Evolutionary conservation across 2,113 vertebrate species (phyloP), one percentile per base, ranked within the genome.

Genomic region (Oryzias curvinotus): DNA sequence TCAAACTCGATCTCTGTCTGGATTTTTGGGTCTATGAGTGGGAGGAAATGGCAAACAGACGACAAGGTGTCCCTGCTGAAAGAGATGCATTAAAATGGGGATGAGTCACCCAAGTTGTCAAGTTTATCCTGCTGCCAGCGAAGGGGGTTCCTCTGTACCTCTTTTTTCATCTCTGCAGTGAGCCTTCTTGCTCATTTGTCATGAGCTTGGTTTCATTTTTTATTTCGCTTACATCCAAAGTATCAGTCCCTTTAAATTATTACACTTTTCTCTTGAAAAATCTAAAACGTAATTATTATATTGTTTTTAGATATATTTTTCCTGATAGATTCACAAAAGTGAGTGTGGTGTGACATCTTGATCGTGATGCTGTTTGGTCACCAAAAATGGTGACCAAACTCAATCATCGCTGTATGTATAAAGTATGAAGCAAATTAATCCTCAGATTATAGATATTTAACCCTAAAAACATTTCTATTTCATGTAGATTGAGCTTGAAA

Each of bases 121-220:
- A 65, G 67, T 68, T 75, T 45, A 78, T 77, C 73, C 71, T 60
- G 3, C 62, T 64, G 77, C 71, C 74, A 76, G 79, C 49, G 48
- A 84, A 81, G 86, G 87, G 89, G 88, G 77, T 81, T 87, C 81
- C 86, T 87, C 73, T 28, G 18, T 69, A 67, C 79, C 75, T 84
- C 69, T 49, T 12, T 57, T 52, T 65, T 61, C n/a, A n/a, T 61
- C 50, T 65, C 70, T 71, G 80, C 79, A 82, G 62, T 75, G 65
- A 58, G 12, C 54, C 18, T 51, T 52, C 56, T 54, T 63, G 30
- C 48, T 28, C 28, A 7, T 50, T 15, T n/a, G 1, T n/a, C 62
- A 50, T 12, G 45, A 23, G 21, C 26, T 60, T 50, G 8, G 43
- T 62, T 45, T 47, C 36, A 13, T 58, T 43, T 42, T 36, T 13